Conservation (phyloP, 2,888 invertebrate species). For the Alsophila aescularia region DNA sequence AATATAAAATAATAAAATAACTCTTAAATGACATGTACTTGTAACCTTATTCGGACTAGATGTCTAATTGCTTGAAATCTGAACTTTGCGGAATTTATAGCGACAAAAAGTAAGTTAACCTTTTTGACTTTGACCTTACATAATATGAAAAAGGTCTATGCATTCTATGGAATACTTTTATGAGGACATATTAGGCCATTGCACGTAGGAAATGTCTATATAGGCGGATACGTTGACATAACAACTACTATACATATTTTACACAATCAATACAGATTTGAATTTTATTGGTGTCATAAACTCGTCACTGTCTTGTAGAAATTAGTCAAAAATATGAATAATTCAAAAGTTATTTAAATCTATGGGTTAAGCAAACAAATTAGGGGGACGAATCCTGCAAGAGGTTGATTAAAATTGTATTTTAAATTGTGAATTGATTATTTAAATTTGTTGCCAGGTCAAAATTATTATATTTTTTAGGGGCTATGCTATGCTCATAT, state of each 20-base stretch:
- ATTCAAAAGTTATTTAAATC: conserved; percentile 17
- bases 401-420: conserved; percentile 7
- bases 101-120: background rate
- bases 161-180: background rate
- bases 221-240: conserved; percentile 14
- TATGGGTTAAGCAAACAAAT: conserved; percentile 17
- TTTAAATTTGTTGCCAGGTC: background rate
- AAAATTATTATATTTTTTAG: background rate
- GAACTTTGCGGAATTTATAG: background rate
- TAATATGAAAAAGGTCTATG: background rate
- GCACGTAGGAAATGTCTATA: too few relatives aligned
- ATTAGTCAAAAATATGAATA: conserved; percentile 24
- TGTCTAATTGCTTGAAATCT: too few relatives aligned
- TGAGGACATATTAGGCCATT: conserved; percentile 14
- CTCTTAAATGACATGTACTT: too few relatives aligned
- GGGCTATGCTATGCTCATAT: background rate
- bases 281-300: conserved; percentile 32
- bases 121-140: background rate
- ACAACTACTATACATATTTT: conserved; percentile 22
- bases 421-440: conserved; percentile 7
- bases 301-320: conserved; percentile 21
- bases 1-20: too few relatives aligned
- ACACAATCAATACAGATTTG: conserved; percentile 30
- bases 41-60: too few relatives aligned
- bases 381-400: conserved; percentile 17